Base-by-base conservation (phyloP, 2,888 invertebrate species). In the Volucella inflata region DNA sequence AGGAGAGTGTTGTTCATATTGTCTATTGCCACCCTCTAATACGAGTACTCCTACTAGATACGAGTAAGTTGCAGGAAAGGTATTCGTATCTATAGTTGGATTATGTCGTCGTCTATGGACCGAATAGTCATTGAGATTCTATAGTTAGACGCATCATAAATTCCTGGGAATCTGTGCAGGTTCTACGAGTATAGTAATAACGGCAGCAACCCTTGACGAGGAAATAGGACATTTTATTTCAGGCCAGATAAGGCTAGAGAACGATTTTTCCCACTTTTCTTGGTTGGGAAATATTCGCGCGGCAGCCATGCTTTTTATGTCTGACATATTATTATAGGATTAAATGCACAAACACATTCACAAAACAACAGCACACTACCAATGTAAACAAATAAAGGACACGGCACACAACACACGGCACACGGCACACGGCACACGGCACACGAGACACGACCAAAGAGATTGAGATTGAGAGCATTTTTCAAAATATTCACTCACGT, bases 291-390 rank as follows among this genome's bases (percentile, higher is more conserved):
- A 50, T 48, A 55, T 71, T 80, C 65, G 80, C 75, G 81, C 81
- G 85, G 85, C 85, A 85, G 85, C 85, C 85, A 85, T 85, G 85
- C 85, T 85, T 85, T 85, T 85, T 81, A 62, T 76, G 81, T 64
- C 81, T 77, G 81, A 81, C 77, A 76, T 81, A 53, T 59, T 82
- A 51, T 79, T 64, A 62, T 71, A 59, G 81, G 57, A 68, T 44
- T 10, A 48, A 64, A 55, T 57, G 40, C 83, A 84, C 79, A 44
- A 55, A 75, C 59, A 84, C 70, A 12, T 17, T 11, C 17, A 10
- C 12, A 67, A 16, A 17, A 36, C 14, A 64, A 53, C n/a, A 30
- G 12, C 68, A 75, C 71, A 79, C 71, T 42, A 80, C n/a, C 30
- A 46, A 71, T 79, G 79, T 84, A 84, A 84, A 84, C 68, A 84